phyloP scores from a whole-genome alignment of 2,888 invertebrate species.

The Parochlus steinenii region DNA sequence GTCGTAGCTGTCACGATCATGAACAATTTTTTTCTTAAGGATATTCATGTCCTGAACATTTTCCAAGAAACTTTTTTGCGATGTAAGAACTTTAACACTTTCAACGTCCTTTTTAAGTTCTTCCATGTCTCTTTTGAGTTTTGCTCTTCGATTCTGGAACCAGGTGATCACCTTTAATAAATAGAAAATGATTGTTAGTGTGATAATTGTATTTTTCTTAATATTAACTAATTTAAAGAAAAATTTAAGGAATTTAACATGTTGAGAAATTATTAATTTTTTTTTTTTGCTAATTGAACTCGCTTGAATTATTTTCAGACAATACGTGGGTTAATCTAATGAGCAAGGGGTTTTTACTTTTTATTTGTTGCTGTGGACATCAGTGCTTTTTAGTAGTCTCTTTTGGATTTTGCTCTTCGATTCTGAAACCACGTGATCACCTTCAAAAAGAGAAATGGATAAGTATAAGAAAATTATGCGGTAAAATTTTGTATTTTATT shows the following conservation, averaged over 20 bases:
- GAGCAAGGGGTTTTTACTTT: too few relatives aligned
- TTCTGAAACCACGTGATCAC: slow-evolving; percentile 98
- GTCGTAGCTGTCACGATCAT: too few relatives aligned
- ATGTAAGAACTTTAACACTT: slow-evolving; percentile 73
- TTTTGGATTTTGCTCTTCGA: slow-evolving; percentile 80
- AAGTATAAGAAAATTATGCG: slow-evolving; percentile 2
- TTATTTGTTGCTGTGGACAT: too few relatives aligned
- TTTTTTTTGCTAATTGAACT: too few relatives aligned
- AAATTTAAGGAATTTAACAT: too few relatives aligned
- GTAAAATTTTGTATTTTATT: not conserved
- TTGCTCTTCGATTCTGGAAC: slow-evolving; percentile 89
- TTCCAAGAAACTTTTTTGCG: slow-evolving; percentile 79
- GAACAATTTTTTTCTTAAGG: slow-evolving; percentile 71
- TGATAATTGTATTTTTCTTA: too few relatives aligned
- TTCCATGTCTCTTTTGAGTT: slow-evolving; percentile 92
- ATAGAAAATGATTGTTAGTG: slow-evolving; percentile 4
- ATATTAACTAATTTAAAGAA: too few relatives aligned
- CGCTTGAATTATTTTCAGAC: too few relatives aligned
- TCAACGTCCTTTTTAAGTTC: slow-evolving; percentile 95
- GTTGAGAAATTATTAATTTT: too few relatives aligned
- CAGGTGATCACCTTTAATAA: slow-evolving; percentile 74
- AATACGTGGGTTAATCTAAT: too few relatives aligned
- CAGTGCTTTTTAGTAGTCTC: slow-evolving; percentile 38
- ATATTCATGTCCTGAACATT: slow-evolving; percentile 84
- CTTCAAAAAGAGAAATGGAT: slow-evolving; percentile 17